Evolutionary conservation across 2,113 vertebrate genomes (phyloP), one percentile per base, ranked within the genome.

Genomic region (Erythrolamprus reginae): DNA sequence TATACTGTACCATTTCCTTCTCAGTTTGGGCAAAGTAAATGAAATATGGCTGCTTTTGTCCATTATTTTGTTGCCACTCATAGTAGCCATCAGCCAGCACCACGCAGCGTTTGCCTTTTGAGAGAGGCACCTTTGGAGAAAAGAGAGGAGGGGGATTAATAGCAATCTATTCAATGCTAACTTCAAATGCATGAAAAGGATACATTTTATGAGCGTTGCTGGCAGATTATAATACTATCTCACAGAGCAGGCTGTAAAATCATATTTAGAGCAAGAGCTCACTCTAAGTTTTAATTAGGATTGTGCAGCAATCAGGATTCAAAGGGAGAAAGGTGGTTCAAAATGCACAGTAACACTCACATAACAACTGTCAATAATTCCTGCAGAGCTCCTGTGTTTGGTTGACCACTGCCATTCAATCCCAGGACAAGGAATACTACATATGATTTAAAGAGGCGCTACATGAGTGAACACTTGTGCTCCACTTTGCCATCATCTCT

Each of bases 61-160:
- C 97, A 5, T 95, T 96, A 77, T 91, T 86, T 88, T 94, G 97
- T 94, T 95, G 98, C 99, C 99, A 99, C 96, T 99, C 99, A 0
- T 99, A 99, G 95, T 99, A 99, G 88, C 98, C 99, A 88, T 99
- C 98, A 2, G 99, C 99, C 88, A 99, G 95, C 88, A 99, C 97
- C 86, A 99, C 99, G 0, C 99, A 99, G 88, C 99, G 98, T 90
- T 97, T 97, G 48, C 99, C 99, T 94, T 98, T 98, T 28, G 97
- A 87, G 65, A 99, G 92, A 86, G 99, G 97, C 21, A 97, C 97
- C 99, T 99, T 95, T 83, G 5, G 42, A 84, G n/a, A 82, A 87
- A 28, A 33, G 48, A 86, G 61, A 94, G 24, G 86, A 84, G 56
- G 90, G 61, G 90, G 89, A 38, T 0, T 1, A 82, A 0, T 0